Conservation (phyloP, 1,140 invertebrate species). For the Hestina assimilis region DNA sequence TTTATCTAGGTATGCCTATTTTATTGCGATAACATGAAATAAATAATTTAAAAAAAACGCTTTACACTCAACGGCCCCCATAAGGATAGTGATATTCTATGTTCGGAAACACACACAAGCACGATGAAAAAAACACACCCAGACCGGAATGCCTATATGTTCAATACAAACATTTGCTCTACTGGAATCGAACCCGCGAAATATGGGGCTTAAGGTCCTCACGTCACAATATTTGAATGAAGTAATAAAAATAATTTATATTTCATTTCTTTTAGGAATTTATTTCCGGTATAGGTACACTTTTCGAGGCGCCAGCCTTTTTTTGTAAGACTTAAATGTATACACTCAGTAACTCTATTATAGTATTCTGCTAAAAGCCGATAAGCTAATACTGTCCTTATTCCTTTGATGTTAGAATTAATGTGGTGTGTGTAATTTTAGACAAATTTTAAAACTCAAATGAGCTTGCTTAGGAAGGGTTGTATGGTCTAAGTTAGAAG, state of each 20-base stretch:
- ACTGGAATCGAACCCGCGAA: too few species aligned
- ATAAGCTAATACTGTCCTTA: slow-evolving; percentile 13
- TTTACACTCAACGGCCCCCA: too few species aligned
- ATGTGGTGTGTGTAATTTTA: slow-evolving; percentile 37
- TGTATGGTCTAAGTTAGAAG: slow-evolving; percentile 14
- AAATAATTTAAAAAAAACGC: too few species aligned
- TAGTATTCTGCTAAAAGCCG: slow-evolving; percentile 13
- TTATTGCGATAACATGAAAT: too few species aligned
- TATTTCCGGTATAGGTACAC: slow-evolving; percentile 2
- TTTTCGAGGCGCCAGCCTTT: not conserved
- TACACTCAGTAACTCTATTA: slow-evolving; percentile 3
- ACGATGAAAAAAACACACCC: too few species aligned
- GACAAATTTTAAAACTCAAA: slow-evolving; percentile 36
- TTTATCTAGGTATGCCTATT: too few species aligned
- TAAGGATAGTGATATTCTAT: too few species aligned
- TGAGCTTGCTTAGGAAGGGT: slow-evolving; percentile 26
- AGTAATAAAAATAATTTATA: not conserved
- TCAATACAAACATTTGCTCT: too few species aligned
- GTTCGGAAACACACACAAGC: too few species aligned
- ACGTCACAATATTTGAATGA: not conserved
- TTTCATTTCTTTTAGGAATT: not conserved
- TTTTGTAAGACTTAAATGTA: slow-evolving; percentile 3
- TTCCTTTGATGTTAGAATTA: slow-evolving; percentile 31
- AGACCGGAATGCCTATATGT: too few species aligned
- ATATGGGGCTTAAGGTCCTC: too few species aligned